These are phyloP conservation scores for Hydropsyche betteni DNA, from an alignment of 2,888 invertebrate genomes.

Conservation along the genomic window DNA sequence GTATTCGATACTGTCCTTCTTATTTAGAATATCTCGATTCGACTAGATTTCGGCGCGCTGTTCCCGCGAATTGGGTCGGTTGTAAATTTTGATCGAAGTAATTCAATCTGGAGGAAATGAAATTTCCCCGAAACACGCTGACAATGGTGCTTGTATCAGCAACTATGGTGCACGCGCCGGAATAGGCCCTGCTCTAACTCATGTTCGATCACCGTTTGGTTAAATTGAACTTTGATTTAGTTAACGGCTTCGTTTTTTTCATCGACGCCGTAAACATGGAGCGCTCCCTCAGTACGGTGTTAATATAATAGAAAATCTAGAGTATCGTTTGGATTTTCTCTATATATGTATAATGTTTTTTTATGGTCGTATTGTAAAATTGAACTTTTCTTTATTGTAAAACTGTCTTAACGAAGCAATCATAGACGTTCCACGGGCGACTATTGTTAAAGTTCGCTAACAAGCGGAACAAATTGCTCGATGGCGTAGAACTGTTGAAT, in stretches of 20 bases:
- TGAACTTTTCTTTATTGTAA: too few species aligned
- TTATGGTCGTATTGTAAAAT: too few species aligned
- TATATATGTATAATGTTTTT: too few species aligned
- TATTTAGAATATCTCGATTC: too few species aligned
- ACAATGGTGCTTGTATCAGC: neutral
- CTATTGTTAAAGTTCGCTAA: constrained; percentile 7
- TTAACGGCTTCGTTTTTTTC: too few species aligned
- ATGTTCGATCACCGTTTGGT: constrained; percentile 20
- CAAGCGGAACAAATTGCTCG: constrained; percentile 23
- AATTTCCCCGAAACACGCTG: constrained; percentile 3
- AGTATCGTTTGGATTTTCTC: too few species aligned
- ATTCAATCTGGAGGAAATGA: constrained; percentile 30
- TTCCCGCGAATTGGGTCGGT: constrained; percentile 25
- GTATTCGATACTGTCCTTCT: too few species aligned
- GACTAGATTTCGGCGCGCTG: too few species aligned
- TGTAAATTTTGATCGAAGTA: constrained; percentile 27
- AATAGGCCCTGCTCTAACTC: constrained; percentile 2
- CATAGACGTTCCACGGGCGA: neutral
- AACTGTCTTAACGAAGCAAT: neutral
- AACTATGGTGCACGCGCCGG: neutral
- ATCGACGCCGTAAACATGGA: too few species aligned
- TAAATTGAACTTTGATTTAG: constrained; percentile 33
- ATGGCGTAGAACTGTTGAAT: neutral
- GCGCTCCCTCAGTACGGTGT: too few species aligned
- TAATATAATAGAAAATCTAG: too few species aligned